Evolutionary conservation across 2,888 invertebrate genomes (phyloP).

Genomic region (Steinernema hermaphroditum): DNA sequence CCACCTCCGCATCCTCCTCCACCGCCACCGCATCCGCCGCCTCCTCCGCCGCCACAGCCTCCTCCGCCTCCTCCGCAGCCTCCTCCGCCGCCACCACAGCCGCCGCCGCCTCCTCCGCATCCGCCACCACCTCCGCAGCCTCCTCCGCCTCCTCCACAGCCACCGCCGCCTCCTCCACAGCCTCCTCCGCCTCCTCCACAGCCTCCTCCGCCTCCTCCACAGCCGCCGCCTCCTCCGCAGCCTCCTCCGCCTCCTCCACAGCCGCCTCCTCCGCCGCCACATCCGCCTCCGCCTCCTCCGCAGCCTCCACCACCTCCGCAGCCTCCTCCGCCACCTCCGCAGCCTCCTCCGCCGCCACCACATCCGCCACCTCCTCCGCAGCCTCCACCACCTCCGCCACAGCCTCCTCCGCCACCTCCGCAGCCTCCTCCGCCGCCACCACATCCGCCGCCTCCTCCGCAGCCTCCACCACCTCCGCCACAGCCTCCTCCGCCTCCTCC

Average conservation of each 20-base stretch:
- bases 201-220: slow-evolving; percentile 7
- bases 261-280: slow-evolving; percentile 13
- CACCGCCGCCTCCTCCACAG: slow-evolving; percentile 4
- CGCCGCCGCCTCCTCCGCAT: too few relatives aligned
- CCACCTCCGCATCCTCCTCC: slow-evolving; percentile 1
- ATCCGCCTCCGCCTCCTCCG: too few relatives aligned
- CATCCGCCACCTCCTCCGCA: too few relatives aligned
- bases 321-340: neutral
- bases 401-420: neutral
- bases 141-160: too few relatives aligned
- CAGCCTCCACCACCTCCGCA: neutral
- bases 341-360: neutral
- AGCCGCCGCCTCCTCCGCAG: slow-evolving; percentile 2
- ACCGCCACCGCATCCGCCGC: neutral
- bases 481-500: neutral
- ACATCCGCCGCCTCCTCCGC: neutral
- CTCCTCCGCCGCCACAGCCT: neutral
- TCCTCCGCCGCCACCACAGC: too few relatives aligned
- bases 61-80: slow-evolving; percentile 12
- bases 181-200: neutral
- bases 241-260: slow-evolving; percentile 9
- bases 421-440: slow-evolving; percentile 5
- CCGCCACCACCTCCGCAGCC: neutral
- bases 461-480: neutral
- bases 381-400: neutral